Base-by-base conservation (phyloP, 2,113 vertebrate species). In the Oreochromis spilurus region DNA sequence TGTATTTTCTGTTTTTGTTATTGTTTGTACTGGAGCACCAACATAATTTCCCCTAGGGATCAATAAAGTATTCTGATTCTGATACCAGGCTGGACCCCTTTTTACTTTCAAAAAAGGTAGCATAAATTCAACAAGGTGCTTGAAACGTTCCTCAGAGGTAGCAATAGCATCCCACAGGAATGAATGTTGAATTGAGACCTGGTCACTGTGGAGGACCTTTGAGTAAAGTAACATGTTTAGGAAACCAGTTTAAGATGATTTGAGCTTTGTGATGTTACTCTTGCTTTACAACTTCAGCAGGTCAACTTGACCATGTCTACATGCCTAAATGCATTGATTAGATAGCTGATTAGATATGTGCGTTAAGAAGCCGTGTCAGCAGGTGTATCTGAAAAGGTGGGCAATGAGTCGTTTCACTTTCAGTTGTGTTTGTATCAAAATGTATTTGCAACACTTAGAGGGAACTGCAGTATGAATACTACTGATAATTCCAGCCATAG, bases 241-340 rank as follows among this genome's bases (percentile, higher is more conserved):
- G 19, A 65, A 65, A 65, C 6, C 34, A 13, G 1, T 65, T 65
- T 38, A 65, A 38, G 31, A 65, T n/a, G 17, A 65, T 38, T 21
- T 38, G 34, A 65, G 60, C 60, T 65, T 65, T 38, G 34, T n/a
- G 19, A 38, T 0, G 0, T 65, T 65, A n/a, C 26, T 65, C 0
- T 65, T 65, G 0, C 60, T 65, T 38, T 36, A 38, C 17, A 65
- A 38, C 67, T 72, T 45, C 8, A 45, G 67, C 67, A 17, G 38
- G 38, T 72, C 21, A 72, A 16, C 67, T 45, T 45, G 21, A 72
- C 14, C 21, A 45, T 0, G 38, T 45, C 67, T 26, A 17, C 67
- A 0, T 72, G 36, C 65, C 36, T 70, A 43, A 0, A 24, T 24
- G 21, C 14, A 72, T 17, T 72, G 67, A 45, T 26, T 70, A 0